phyloP scores from a whole-genome alignment of 2,888 invertebrate genomes.

The Drosophila seclusa region DNA sequence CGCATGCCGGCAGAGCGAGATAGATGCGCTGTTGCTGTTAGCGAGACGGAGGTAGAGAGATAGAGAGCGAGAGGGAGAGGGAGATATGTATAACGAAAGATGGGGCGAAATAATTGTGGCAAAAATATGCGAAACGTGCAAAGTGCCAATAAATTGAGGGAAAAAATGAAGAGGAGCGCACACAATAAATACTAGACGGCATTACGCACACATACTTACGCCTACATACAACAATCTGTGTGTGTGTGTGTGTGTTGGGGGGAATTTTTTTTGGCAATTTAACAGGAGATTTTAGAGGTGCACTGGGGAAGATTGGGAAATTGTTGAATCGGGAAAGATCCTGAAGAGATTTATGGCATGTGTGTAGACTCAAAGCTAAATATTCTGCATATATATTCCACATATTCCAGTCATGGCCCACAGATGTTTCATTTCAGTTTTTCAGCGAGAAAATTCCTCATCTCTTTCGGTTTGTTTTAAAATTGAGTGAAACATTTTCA shows the following conservation, averaged over 20 bases:
- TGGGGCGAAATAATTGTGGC: conserved; percentile 62
- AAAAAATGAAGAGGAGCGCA: conserved; percentile 20
- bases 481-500: conserved; percentile 73
- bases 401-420: conserved; percentile 19
- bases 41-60: conserved; percentile 6
- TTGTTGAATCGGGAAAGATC: not conserved
- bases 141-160: conserved; percentile 48
- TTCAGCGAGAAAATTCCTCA: conserved; percentile 59
- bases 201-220: not conserved
- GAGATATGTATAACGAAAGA: conserved; percentile 11
- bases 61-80: not conserved
- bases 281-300: not conserved
- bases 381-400: conserved; percentile 4
- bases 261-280: conserved; percentile 8
- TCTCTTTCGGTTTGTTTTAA: conserved; percentile 54
- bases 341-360: not conserved
- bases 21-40: conserved; percentile 13
- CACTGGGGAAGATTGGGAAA: not conserved
- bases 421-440: conserved; percentile 72
- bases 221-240: not conserved
- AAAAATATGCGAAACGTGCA: conserved; percentile 62
- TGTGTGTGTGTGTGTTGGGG: no score
- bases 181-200: conserved; percentile 34
- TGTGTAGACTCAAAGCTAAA: not conserved
- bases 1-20: conserved; percentile 55